phyloP scores from a whole-genome alignment of 2,113 vertebrate species.

The Pelecanus crispus region DNA sequence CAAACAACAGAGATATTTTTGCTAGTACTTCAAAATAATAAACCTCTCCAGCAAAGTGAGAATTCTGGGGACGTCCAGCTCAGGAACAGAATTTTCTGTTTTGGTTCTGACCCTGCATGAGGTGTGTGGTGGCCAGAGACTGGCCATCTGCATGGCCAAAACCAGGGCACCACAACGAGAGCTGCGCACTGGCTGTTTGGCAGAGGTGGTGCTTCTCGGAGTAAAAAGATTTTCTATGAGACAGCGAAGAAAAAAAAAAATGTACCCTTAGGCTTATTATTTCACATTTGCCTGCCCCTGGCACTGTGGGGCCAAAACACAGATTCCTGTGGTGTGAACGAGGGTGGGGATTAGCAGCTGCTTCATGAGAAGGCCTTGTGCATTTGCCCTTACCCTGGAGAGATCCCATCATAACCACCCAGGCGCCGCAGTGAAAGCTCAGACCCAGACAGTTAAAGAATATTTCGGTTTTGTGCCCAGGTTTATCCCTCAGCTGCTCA shows the following conservation, averaged over 20 bases:
- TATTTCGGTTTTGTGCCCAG: neutral
- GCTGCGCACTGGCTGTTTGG: neutral
- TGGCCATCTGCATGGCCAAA: neutral
- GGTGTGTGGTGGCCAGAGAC: neutral
- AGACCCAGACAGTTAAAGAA: neutral
- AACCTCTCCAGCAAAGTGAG: neutral
- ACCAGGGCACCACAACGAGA: neutral
- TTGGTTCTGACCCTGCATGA: neutral
- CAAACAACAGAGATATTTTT: neutral
- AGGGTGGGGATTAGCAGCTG: neutral
- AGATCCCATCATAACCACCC: neutral
- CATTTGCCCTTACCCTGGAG: neutral
- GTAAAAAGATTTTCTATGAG: neutral
- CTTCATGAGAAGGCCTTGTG: neutral
- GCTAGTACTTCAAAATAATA: neutral
- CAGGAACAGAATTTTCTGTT: neutral
- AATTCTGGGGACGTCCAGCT: neutral
- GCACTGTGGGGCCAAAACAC: neutral
- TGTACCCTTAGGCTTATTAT: neutral
- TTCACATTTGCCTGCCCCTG: neutral
- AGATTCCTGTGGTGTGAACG: neutral
- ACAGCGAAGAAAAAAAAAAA: fast-evolving
- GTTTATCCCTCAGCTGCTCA: neutral
- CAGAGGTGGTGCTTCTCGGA: neutral
- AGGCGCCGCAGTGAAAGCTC: fast-evolving